These are phyloP conservation scores for Campylorhamphus procurvoides DNA, from an alignment of 2,113 vertebrate species.

Conservation along the genomic window DNA sequence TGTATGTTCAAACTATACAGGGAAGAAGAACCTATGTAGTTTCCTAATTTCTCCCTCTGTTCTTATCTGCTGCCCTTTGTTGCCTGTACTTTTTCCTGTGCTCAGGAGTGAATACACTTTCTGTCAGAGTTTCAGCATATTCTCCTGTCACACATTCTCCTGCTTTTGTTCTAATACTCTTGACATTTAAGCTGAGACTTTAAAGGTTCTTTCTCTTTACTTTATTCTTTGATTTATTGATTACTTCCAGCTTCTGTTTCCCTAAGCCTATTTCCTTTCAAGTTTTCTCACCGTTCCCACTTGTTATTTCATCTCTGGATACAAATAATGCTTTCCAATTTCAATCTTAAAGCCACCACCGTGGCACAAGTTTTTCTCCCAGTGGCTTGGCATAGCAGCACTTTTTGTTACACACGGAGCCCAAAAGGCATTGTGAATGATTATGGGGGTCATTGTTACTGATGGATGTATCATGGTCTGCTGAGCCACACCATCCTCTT, in stretches of 20 bases:
- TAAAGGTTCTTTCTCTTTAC: conserved; percentile 72
- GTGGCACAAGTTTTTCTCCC: conserved; percentile 6
- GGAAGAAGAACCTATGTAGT: neutral
- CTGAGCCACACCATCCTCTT: neutral
- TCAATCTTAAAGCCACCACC: neutral
- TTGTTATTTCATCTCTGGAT: conserved; percentile 50
- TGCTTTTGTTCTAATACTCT: conserved; percentile 70
- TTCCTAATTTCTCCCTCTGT: neutral
- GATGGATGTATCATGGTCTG: neutral
- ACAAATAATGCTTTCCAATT: conserved; percentile 44
- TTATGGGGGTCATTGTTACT: conserved; percentile 40
- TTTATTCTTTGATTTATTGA: conserved; percentile 69
- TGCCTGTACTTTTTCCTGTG: neutral
- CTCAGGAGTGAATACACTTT: neutral
- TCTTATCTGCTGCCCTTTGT: neutral
- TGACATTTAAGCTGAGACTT: conserved; percentile 72
- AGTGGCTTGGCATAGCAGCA: neutral
- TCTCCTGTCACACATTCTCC: conserved; percentile 13
- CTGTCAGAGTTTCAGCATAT: conserved; percentile 20
- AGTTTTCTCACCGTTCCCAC: conserved; percentile 33
- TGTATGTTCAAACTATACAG: neutral
- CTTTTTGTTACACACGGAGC: neutral
- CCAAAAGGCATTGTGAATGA: conserved; percentile 28
- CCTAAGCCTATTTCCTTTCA: conserved; percentile 49
- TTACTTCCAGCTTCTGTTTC: conserved; percentile 67